Evolutionary conservation across 1,140 invertebrate genomes (phyloP).

Genomic region (Tetragonula clypearis): DNA sequence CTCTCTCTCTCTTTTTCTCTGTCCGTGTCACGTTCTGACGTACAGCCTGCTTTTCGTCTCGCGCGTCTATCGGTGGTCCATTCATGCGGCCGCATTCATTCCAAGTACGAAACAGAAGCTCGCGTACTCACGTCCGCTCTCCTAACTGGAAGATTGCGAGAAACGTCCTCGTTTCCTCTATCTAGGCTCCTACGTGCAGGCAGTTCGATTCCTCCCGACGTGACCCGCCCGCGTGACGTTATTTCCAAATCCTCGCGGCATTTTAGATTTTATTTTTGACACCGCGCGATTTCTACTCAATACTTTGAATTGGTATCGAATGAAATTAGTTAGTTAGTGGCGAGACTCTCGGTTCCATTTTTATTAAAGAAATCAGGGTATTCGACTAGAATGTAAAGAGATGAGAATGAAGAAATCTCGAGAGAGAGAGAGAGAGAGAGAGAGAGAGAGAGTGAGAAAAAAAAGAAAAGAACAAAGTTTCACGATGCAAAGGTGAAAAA

Average conservation of each 20-base stretch:
- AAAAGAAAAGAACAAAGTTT: too few species aligned
- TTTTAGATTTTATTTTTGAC: not conserved
- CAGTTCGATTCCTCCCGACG: not conserved
- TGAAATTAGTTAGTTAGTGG: too few species aligned
- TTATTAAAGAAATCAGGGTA: too few species aligned
- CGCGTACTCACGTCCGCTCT: constrained; percentile 55
- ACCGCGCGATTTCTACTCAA: too few species aligned
- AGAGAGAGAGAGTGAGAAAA: too few species aligned
- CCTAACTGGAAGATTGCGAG: constrained; percentile 74
- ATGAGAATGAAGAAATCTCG: too few species aligned
- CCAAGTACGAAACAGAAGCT: constrained; percentile 58
- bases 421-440: too few species aligned
- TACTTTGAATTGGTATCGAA: too few species aligned
- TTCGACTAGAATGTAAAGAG: too few species aligned
- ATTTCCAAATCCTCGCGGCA: not conserved
- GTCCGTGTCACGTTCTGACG: constrained; percentile 8
- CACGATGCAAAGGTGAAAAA: not conserved
- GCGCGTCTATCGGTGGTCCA: constrained; percentile 58
- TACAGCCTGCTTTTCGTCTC: constrained; percentile 63
- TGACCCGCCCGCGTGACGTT: not conserved
- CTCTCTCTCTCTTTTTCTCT: constrained; percentile 7
- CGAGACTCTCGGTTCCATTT: too few species aligned
- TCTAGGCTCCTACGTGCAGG: not conserved
- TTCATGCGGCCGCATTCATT: constrained; percentile 67
- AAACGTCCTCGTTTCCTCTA: constrained; percentile 58